Evolutionary conservation across 1,140 invertebrate genomes (phyloP).

Genomic region (Papilio polytes): DNA sequence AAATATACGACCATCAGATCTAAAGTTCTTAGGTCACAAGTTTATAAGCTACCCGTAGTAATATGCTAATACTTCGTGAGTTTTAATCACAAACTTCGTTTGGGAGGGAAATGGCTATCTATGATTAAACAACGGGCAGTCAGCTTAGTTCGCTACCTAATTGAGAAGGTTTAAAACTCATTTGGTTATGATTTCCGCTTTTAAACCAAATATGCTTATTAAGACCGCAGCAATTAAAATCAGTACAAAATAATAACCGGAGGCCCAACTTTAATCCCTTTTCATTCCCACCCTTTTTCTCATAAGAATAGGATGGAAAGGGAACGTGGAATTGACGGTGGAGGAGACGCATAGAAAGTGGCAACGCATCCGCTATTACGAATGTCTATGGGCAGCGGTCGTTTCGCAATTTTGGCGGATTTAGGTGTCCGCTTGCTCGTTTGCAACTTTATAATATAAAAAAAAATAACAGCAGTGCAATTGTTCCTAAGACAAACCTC

Average conservation of each 20-base stretch:
- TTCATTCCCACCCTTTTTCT: no score
- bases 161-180: background rate
- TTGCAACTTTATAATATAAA: no score
- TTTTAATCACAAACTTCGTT: background rate
- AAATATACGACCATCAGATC: conserved; percentile 5
- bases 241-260: no score
- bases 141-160: background rate
- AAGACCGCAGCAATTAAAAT: background rate
- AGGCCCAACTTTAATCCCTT: no score
- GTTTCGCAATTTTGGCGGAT: no score
- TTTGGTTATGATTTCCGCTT: background rate
- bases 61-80: conserved; percentile 1
- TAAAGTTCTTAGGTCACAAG: background rate
- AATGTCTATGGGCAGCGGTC: no score
- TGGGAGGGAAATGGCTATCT: background rate
- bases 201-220: background rate
- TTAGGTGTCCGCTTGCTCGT: no score
- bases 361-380: no score
- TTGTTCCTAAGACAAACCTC: background rate
- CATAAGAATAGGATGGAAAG: no score
- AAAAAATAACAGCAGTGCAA: no score
- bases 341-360: no score
- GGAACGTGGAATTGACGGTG: no score
- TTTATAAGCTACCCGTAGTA: background rate
- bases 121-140: background rate